Percentiles rank a stretch among this genome's conserved stretches.
These are phyloP conservation scores for Habrosyne pyritoides DNA, from an alignment of 2,888 invertebrate genomes.

Conservation along the genomic window DNA sequence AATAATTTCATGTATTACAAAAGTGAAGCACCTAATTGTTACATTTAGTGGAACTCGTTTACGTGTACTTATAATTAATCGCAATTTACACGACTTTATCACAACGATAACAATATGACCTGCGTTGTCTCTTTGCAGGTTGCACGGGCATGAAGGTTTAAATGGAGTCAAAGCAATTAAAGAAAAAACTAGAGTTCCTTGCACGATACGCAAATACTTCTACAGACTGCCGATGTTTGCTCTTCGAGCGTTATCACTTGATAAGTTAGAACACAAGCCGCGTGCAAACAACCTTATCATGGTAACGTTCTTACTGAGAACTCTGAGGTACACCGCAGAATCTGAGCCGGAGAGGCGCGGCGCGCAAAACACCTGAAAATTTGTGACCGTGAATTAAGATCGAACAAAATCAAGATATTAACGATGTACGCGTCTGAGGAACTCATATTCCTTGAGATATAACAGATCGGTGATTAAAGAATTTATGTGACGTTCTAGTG, in stretches of 20 bases:
- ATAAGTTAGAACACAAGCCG: slow-evolving; percentile 82
- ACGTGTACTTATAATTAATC: background rate
- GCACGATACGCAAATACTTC: slow-evolving; percentile 77
- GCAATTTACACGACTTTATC: slow-evolving; percentile 43
- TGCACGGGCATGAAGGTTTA: slow-evolving; percentile 51
- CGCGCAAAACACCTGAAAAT: slow-evolving; percentile 55
- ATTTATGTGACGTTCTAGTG: slow-evolving; percentile 39
- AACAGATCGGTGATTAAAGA: slow-evolving; percentile 39
- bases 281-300: slow-evolving; percentile 79
- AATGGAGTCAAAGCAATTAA: slow-evolving; percentile 56
- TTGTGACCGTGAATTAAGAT: slow-evolving; percentile 14
- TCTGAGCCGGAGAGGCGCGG: slow-evolving; percentile 52
- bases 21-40: background rate
- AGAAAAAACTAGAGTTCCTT: slow-evolving; percentile 70
- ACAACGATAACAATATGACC: slow-evolving; percentile 46
- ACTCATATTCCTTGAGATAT: slow-evolving; percentile 21
- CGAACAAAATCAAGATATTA: background rate
- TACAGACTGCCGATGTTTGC: slow-evolving; percentile 77
- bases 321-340: slow-evolving; percentile 64
- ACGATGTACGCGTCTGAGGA: slow-evolving; percentile 44
- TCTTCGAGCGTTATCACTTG: slow-evolving; percentile 76
- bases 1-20: background rate
- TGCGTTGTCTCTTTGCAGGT: slow-evolving; percentile 65
- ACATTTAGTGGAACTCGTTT: background rate
- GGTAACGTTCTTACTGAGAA: slow-evolving; percentile 69